A percentile compares a stretch with the other conserved stretches of the same genome.
Evolutionary conservation across 2,113 vertebrate genomes (phyloP).

Genomic region (Psammodynastes pulverulentus): DNA sequence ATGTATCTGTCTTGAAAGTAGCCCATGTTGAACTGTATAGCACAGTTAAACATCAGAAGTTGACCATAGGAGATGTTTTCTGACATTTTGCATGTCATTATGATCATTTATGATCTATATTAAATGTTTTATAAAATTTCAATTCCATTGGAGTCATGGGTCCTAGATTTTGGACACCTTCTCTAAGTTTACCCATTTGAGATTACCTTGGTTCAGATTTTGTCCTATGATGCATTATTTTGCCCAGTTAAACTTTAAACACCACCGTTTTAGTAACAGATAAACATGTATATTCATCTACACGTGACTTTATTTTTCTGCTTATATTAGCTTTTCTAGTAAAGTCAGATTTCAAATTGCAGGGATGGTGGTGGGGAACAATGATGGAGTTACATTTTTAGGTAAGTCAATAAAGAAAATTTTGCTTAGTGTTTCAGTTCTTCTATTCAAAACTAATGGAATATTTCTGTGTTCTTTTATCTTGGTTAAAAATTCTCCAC

Average conservation of each 20-base stretch:
- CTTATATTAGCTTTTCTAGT: background rate
- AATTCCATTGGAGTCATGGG: background rate
- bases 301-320: background rate
- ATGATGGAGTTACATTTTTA: background rate
- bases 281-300: background rate
- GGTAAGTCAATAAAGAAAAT: background rate
- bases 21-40: background rate
- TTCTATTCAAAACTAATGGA: background rate
- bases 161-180: background rate
- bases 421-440: background rate
- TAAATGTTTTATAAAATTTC: background rate
- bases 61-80: background rate
- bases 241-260: background rate
- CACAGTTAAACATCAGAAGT: background rate
- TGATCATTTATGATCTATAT: background rate
- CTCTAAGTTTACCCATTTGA: background rate
- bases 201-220: background rate
- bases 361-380: background rate
- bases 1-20: background rate
- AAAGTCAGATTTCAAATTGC: background rate
- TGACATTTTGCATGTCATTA: background rate
- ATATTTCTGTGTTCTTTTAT: background rate
- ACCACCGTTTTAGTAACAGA: background rate
- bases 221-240: background rate
- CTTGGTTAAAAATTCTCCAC: background rate